Conservation (phyloP, 2,888 invertebrate species). For the Pandemis cinnamomeana region DNA sequence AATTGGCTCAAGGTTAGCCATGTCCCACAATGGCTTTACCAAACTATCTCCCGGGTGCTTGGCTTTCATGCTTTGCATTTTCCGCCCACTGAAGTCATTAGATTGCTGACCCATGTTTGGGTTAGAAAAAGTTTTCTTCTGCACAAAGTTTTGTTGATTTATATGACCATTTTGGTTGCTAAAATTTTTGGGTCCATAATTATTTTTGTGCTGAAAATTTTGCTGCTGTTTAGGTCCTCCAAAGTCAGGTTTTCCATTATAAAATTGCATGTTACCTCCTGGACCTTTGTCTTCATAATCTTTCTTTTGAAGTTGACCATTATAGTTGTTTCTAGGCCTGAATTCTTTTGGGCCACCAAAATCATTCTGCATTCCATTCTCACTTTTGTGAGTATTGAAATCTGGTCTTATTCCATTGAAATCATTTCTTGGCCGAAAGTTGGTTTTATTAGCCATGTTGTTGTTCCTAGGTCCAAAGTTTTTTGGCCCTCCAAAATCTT, state of each 20-base stretch:
- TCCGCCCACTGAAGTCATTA: conserved; percentile 78
- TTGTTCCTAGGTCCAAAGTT: conserved; percentile 77
- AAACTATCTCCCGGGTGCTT: conserved; percentile 89
- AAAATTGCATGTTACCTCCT: conserved; percentile 76
- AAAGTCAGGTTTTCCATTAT: conserved; percentile 77
- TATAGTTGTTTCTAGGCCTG: conserved; percentile 75
- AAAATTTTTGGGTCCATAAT: conserved; percentile 68
- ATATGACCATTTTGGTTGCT: conserved; percentile 38
- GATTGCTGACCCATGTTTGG: conserved; percentile 66
- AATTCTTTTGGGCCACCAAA: conserved; percentile 80
- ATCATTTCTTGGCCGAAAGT: conserved; percentile 79
- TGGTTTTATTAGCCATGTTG: conserved; percentile 71
- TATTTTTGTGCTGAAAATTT: conserved; percentile 68
- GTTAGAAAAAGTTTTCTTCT: conserved; percentile 68
- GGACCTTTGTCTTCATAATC: conserved; percentile 68
- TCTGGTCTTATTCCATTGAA: conserved; percentile 80
- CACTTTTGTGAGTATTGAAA: conserved; percentile 69
- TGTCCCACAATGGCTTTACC: conserved; percentile 94
- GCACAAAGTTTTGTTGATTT: conserved; percentile 68
- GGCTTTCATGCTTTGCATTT: conserved; percentile 86
- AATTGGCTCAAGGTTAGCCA: conserved; percentile 89
- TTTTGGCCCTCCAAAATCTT: conserved; percentile 81
- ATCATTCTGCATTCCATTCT: conserved; percentile 72
- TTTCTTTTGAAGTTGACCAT: conserved; percentile 68
- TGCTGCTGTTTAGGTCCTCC: conserved; percentile 78